These are phyloP conservation scores for Elaphurus davidianus DNA, from an alignment of 2,113 vertebrate species.

Conservation along the genomic window DNA sequence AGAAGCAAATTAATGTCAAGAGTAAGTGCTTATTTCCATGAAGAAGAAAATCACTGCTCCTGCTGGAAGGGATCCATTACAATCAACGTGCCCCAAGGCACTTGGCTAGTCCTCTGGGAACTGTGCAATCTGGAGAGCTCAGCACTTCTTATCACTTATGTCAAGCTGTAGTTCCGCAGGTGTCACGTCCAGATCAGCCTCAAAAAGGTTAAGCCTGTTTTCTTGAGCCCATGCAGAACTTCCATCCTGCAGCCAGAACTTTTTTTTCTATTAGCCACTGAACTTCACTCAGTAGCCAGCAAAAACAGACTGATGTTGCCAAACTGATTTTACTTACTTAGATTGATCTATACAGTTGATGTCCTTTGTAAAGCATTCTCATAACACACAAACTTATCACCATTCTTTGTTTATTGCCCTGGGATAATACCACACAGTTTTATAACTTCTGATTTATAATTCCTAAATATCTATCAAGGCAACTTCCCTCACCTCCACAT, in stretches of 20 bases:
- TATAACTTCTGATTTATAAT: not conserved
- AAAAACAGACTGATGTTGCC: not conserved
- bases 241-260: not conserved
- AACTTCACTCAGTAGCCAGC: not conserved
- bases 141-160: not conserved
- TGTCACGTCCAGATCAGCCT: no score
- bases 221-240: not conserved
- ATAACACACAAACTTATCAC: not conserved
- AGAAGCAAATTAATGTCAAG: not conserved
- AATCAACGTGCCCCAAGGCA: not conserved
- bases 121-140: not conserved
- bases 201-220: not conserved
- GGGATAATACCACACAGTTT: accelerated
- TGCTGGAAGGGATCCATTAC: not conserved
- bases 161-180: not conserved
- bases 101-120: not conserved
- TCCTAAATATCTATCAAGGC: not conserved
- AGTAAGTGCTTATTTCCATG: not conserved
- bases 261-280: not conserved
- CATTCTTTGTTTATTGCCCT: not conserved
- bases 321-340: not conserved
- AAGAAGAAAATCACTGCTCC: not conserved
- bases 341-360: not conserved
- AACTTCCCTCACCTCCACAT: not conserved
- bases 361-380: not conserved